Base-by-base conservation (phyloP, 2,888 invertebrate genomes). In the Leucophora obtusa region DNA sequence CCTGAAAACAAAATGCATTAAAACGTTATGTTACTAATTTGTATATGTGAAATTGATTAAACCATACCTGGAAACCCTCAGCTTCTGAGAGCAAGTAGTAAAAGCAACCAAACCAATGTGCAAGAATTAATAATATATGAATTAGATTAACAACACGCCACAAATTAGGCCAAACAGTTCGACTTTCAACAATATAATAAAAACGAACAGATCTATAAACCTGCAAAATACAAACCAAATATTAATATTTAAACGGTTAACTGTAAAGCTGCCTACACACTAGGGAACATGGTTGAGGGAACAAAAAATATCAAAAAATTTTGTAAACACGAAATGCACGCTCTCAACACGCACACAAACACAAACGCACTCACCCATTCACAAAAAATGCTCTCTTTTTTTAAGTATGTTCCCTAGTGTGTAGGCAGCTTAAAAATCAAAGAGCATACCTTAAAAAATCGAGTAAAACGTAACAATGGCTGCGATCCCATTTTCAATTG, bases 61-160 rank as follows among this genome's bases (percentile, higher is more conserved):
- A 18, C 7, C 21, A 91, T 79, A 94, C 94, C 93, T 94, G 93
- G 90, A 96, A 96, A 18, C 94, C 95, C 90, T 97, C 97, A 76
- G 95, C 95, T 89, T 98, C 97, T 7, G 97, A 97, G 73, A 98
- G 93, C 87, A 98, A 91, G 91, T 96, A 98, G 92, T 98, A 98
- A 92, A 98, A 98, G 91, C 98, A 98, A 73, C 98, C 98, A 90
- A 98, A 98, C 98, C 98, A 98, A 90, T 98, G 98, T 65, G 98
- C 97, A 86, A 98, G 92, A 87, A 98, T 96, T 86, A 98, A 93
- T 83, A 98, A 93, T 87, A 98, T 97, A 90, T 98, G 98, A 85
- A 98, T 96, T 82, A 98, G 93, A 91, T 98, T 98, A 87, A 97
- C 94, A 83, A 98, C 98, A 15, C 98, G 93, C 96, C 98, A 97